Percentiles rank a stretch among this genome's conserved stretches.
Evolutionary conservation across 1,140 invertebrate genomes (phyloP).

Genomic region (Drosophila busckii): DNA sequence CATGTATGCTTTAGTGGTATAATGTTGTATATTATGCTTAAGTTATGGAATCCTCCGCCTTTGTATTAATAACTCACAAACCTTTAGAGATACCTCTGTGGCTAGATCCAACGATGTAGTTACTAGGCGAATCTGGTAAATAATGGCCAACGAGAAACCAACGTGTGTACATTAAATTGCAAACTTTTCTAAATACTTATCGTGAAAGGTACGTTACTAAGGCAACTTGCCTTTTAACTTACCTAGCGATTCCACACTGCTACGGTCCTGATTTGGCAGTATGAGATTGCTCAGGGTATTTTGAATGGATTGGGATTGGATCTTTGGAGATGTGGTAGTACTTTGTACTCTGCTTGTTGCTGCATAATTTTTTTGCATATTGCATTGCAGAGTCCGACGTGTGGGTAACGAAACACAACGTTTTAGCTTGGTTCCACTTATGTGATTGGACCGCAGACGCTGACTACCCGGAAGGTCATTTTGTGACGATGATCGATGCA

Average conservation of each 20-base stretch:
- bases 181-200: neutral
- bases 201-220: neutral
- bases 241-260: conserved; percentile 76
- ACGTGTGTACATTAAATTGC: conserved; percentile 24
- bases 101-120: too few relatives aligned
- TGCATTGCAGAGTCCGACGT: conserved; percentile 53
- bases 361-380: conserved; percentile 29
- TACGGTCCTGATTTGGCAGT: conserved; percentile 35
- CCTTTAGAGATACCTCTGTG: too few relatives aligned
- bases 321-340: conserved; percentile 29
- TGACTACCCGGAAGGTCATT: conserved; percentile 79
- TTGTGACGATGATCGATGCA: conserved; percentile 80
- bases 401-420: conserved; percentile 80
- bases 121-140: too few relatives aligned
- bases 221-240: conserved; percentile 36
- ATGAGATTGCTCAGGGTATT: conserved; percentile 40
- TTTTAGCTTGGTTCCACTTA: conserved; percentile 79
- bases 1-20: too few relatives aligned
- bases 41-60: too few relatives aligned
- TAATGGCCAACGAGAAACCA: neutral
- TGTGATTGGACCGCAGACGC: conserved; percentile 70
- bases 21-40: too few relatives aligned
- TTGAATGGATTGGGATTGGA: conserved; percentile 29
- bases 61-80: too few relatives aligned
- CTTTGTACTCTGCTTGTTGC: too few relatives aligned